phyloP scores from a whole-genome alignment of 37 sponge, comb jelly and placozoan species.

The Axinella damicornis region DNA sequence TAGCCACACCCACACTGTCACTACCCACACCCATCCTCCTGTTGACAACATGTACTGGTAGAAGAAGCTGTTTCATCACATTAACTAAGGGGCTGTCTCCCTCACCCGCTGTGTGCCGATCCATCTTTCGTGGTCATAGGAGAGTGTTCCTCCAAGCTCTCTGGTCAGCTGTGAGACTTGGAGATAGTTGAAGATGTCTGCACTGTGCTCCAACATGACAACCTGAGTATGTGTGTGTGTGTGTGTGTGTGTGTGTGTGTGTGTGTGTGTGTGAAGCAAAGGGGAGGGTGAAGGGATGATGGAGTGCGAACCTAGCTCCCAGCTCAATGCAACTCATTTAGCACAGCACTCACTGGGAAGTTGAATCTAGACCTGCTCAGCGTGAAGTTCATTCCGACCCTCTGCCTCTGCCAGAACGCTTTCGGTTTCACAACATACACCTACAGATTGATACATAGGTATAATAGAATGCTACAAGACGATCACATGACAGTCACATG shows the following conservation, averaged over 20 bases:
- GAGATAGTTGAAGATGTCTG: constrained; percentile 60
- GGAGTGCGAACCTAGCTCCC: too few species aligned
- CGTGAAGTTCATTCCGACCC: constrained; percentile 20
- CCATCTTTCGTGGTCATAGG: constrained; percentile 81
- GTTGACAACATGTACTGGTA: too few species aligned
- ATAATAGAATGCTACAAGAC: too few species aligned
- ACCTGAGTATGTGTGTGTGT: constrained; percentile 13
- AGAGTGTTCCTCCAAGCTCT: constrained; percentile 69
- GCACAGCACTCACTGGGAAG: constrained; percentile 75
- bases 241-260: not conserved
- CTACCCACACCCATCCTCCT: too few species aligned
- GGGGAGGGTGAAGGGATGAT: not conserved
- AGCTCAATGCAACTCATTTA: too few species aligned
- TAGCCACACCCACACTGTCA: too few species aligned
- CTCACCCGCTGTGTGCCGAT: constrained; percentile 59
- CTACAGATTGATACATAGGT: too few species aligned
- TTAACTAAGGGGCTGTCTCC: too few species aligned
- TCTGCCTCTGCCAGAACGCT: constrained; percentile 60
- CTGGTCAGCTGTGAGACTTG: constrained; percentile 45
- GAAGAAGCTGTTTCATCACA: too few species aligned
- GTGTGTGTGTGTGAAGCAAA: not conserved
- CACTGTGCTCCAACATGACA: constrained; percentile 37
- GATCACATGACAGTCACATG: too few species aligned
- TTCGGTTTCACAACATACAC: constrained; percentile 58
- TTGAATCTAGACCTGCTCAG: constrained; percentile 42